Percentiles rank a stretch among this genome's conserved stretches.
Conservation (phyloP, 2,888 invertebrate genomes). For the Stenodera caucasica region DNA sequence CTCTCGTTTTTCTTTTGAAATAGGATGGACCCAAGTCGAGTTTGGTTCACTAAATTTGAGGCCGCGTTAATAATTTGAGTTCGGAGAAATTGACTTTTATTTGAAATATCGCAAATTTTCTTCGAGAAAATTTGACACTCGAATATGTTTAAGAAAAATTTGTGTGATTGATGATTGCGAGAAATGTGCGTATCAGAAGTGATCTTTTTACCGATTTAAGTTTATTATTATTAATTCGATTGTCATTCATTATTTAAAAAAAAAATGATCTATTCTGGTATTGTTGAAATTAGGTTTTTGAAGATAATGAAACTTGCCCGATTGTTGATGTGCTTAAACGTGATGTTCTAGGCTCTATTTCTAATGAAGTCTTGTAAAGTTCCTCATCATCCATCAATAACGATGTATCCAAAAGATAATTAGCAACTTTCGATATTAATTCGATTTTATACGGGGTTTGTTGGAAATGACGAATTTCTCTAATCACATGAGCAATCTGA, state of each 20-base stretch:
- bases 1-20: too few species aligned
- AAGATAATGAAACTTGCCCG: slow-evolving; percentile 31
- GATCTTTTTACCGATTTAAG: too few species aligned
- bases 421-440: slow-evolving; percentile 76
- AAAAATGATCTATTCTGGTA: slow-evolving; percentile 9
- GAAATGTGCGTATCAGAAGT: too few species aligned
- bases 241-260: slow-evolving; percentile 18
- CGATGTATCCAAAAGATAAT: slow-evolving; percentile 78
- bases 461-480: slow-evolving; percentile 88
- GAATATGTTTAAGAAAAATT: too few species aligned
- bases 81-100: too few species aligned
- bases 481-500: slow-evolving; percentile 89
- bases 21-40: too few species aligned
- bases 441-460: slow-evolving; percentile 92
- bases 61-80: too few species aligned
- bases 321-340: slow-evolving; percentile 58
- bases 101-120: too few species aligned
- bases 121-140: too few species aligned
- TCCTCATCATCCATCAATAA: slow-evolving; percentile 78
- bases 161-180: too few species aligned
- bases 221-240: slow-evolving; percentile 11
- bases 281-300: slow-evolving; percentile 25
- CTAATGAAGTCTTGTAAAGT: slow-evolving; percentile 78
- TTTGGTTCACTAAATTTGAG: too few species aligned
- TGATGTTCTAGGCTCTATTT: slow-evolving; percentile 79